Base-by-base conservation (phyloP, 1,140 invertebrate genomes). In the Neuroterus valhalla region DNA sequence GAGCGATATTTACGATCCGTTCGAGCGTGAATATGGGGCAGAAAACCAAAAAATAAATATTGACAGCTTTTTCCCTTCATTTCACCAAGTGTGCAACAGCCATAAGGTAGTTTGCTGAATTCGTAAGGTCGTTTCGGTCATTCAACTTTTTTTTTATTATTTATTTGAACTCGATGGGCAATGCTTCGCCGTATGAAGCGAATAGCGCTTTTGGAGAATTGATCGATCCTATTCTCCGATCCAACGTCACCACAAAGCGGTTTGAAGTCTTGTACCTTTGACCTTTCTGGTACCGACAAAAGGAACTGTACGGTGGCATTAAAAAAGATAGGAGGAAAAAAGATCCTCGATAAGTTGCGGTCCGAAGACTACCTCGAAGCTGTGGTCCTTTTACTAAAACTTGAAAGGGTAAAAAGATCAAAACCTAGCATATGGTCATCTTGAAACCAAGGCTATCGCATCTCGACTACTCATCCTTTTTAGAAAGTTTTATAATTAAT, bases 161-260 rank as follows among this genome's bases (percentile, higher is more conserved):
- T 48, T 48, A 17, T 46, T 46, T 15, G 45, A 46, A 15, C 17
- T 48, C 17, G 46, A 17, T 48, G 1, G n/a, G 17, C 8, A 48
- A 19, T 48, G 14, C 46, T 6, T 48, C 15, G 10, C n/a, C 46
- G 17, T 15, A 17, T 48, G 46, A 48, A 48, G 17, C 46, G 17
- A 48, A 19, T 38, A 2, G 46, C 17, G n/a, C 46, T 48, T 48
- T 48, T 48, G 46, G 21, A 62, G 23, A 45, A 55, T 55, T 70
- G 66, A 79, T 76, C 70, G 72, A 77, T 79, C 50, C 52, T 75
- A 68, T 62, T 76, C 66, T 72, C 66, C 72, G 67, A 76, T 68
- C 68, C 66, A 42, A 52, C 46, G 52, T 74, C 75, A 74, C 73
- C 70, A 72, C 68, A 76, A 76, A 75, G 71, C 67, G 48, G 42